Conservation (phyloP, 2,797 vertebrate genomes). For the Spizella passerina region DNA sequence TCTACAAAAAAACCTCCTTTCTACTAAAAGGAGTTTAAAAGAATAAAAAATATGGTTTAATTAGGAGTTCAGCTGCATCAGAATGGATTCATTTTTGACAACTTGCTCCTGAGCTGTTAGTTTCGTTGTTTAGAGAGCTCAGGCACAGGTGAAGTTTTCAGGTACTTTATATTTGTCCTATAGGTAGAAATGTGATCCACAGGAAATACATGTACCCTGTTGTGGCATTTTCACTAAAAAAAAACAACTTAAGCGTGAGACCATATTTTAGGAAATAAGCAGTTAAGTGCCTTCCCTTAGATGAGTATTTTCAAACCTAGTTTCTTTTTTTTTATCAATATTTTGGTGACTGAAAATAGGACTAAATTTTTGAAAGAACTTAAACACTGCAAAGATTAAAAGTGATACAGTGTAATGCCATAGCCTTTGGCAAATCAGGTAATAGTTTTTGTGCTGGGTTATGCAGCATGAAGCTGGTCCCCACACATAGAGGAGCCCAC, state of each 20-base stretch:
- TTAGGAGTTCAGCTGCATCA: background rate
- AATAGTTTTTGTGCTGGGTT: background rate
- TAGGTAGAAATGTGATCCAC: background rate
- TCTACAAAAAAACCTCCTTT: background rate
- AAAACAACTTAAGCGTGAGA: background rate
- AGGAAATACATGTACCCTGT: background rate
- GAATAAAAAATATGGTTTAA: background rate
- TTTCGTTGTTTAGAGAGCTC: background rate
- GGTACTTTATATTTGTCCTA: background rate
- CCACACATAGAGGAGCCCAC: rapidly evolving
- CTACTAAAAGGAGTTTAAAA: background rate
- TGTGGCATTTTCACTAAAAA: background rate
- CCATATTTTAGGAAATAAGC: background rate
- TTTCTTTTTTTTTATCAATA: background rate
- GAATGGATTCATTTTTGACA: background rate
- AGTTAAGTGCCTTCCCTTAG: background rate
- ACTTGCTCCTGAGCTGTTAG: background rate
- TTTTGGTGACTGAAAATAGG: background rate
- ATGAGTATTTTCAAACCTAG: background rate
- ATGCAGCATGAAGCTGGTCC: background rate
- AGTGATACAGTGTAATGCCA: background rate
- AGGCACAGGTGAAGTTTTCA: background rate
- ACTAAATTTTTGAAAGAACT: background rate
- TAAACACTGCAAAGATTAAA: background rate
- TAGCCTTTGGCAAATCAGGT: background rate